Evolutionary conservation across 2,797 vertebrate genomes (phyloP).

Genomic region (Sebastes taczanowskii): DNA sequence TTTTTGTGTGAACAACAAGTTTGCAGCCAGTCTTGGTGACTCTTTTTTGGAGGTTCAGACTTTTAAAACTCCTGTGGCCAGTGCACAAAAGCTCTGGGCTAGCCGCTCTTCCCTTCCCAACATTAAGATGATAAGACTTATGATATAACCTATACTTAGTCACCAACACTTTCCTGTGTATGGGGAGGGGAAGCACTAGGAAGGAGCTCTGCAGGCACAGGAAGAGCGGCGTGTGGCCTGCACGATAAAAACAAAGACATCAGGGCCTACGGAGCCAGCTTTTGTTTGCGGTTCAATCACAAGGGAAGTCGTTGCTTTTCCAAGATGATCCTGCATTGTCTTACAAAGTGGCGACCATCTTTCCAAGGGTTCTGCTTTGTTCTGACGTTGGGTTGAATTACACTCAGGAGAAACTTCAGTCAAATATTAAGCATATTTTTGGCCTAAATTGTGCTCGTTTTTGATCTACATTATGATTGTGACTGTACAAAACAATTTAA

Average conservation of each 20-base stretch:
- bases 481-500: neutral
- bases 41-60: neutral
- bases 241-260: slow-evolving; percentile 72
- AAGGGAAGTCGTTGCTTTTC: slow-evolving; percentile 69
- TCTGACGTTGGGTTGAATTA: slow-evolving; percentile 21
- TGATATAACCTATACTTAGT: slow-evolving; percentile 11
- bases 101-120: neutral
- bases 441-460: neutral
- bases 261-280: slow-evolving; percentile 51
- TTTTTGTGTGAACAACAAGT: neutral
- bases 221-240: slow-evolving; percentile 63
- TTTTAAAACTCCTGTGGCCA: neutral
- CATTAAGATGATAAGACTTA: neutral
- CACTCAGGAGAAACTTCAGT: slow-evolving; percentile 23
- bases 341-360: slow-evolving; percentile 65
- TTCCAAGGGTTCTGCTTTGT: slow-evolving; percentile 50
- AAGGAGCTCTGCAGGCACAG: slow-evolving; percentile 35
- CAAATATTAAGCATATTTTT: slow-evolving; percentile 3
- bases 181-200: neutral
- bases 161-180: slow-evolving; percentile 28
- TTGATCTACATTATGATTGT: neutral
- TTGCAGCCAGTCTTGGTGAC: neutral
- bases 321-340: slow-evolving; percentile 69
- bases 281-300: slow-evolving; percentile 66
- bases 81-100: neutral